Base-by-base conservation (phyloP, 2,797 vertebrate genomes). In the Amblyopsis hoosieri region DNA sequence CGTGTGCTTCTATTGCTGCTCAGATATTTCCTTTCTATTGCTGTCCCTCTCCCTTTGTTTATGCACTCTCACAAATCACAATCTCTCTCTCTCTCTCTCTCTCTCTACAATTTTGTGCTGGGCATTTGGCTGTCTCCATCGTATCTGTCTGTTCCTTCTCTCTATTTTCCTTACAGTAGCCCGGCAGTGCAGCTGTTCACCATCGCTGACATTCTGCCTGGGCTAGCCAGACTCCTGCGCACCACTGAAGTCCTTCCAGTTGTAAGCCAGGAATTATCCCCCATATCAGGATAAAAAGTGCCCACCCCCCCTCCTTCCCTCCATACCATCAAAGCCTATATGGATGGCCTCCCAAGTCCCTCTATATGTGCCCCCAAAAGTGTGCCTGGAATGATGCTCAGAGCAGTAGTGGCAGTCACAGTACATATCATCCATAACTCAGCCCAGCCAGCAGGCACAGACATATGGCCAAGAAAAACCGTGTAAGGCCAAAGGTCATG, bases 161-260 rank as follows among this genome's bases (percentile, higher is more conserved):
- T 17, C 4, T 13, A 11, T 19, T 48, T 8, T 51, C 23, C 49
- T 57, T 67, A 79, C 85, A 86, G 84, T 85, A 85, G 86, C 82
- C 71, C 78, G 3, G 57, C 61, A 74, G 42, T 71, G 85, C 90
- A 93, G 91, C 90, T 91, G 90, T 90, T 86, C 76, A 67, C 87
- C 85, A 87, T 87, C 84, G 86, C 83, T 85, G 59, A 83, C 84
- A 91, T 89, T 88, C 89, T 91, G 85, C 83, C 74, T 80, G 11
- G 75, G 76, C 87, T 83, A 85, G 86, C 85, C 83, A 89, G 86
- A 87, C 85, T 83, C 83, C 72, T 74, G 76, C 48, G 11, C 80
- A 80, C 87, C 85, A 89, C 89, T 91, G 90, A 91, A 90, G 89
- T 90, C 76, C 72, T 78, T 92, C 87, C 87, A 87, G 84, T 78